Evolutionary conservation across 1,140 invertebrate species (phyloP), one percentile per base, ranked within the genome.

Genomic region (Drosophila lacertosa): DNA sequence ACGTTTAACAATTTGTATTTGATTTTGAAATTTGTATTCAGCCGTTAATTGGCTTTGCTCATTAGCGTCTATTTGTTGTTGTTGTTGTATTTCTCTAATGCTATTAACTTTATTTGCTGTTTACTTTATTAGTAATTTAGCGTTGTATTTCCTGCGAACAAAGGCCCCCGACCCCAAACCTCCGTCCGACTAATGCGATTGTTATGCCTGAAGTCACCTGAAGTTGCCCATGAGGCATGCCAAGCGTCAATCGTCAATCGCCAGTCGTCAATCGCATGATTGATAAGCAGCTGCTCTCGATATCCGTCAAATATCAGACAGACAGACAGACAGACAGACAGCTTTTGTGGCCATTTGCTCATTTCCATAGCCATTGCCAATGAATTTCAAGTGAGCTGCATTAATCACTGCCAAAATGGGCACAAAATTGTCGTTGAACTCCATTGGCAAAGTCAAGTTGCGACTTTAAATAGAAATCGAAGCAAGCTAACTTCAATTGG

Each of bases 31-130:
- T 86, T 86, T 77, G 82, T 88, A 81, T 88, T 81, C 73, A 67
- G 50, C 35, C 77, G 82, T 86, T 86, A 86, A 86, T 86, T 86
- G 81, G 81, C 74, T 86, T 86, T 88, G 77, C 77, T 88, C 77
- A 88, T 86, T 86, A 88, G 81, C 82, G 74, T 35, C 69, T 67
- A 71, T 73, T 71, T 47, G 24, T 51, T 53, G 24, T 15, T 44
- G 3, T 2, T 24, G 11, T 26, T 33, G 15, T 40, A 22, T 63
- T 50, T 48, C 74, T 86, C 81, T 84, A 84, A 84, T 86, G 77
- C 81, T 81, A 88, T 86, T 86, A 86, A 86, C 69, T 81, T 86
- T 81, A 88, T 86, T 86, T 86, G 77, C 77, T 77, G 82, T 86
- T 86, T 81, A 81, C 81, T 86, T 88, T 86, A 88, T 86, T 88